Conservation (phyloP, 92 coral and sea anemone species). For the Desmophyllum pertusum region DNA sequence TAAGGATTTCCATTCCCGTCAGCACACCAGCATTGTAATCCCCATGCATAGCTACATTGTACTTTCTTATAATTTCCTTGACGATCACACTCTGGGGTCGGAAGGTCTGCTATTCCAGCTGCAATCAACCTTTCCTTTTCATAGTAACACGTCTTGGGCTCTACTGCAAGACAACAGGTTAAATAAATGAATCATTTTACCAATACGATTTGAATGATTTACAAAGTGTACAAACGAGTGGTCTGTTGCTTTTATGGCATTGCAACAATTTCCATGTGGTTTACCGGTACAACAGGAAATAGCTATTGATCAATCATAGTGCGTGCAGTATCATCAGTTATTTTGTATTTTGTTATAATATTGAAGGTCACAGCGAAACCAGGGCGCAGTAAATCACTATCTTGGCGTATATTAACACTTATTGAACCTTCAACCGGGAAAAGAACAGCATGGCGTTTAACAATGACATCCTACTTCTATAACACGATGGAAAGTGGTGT, state of each 20-base stretch:
- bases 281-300: background rate
- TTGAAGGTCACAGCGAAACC: background rate
- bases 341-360: too few species aligned
- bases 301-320: too few species aligned
- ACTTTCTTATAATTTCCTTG: conserved; percentile 72
- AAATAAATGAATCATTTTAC: background rate
- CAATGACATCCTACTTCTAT: too few species aligned
- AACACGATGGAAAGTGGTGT: too few species aligned
- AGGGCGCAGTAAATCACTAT: too few species aligned
- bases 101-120: conserved; percentile 51
- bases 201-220: background rate
- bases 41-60: conserved; percentile 77
- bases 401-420: too few species aligned
- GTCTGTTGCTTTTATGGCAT: background rate
- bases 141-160: conserved; percentile 44
- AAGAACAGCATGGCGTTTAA: background rate
- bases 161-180: conserved; percentile 21
- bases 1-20: conserved; percentile 75
- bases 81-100: conserved; percentile 70
- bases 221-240: background rate
- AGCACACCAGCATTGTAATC: conserved; percentile 87
- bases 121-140: conserved; percentile 57
- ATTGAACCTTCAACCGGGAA: too few species aligned
- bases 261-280: background rate
- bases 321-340: too few species aligned